A percentile compares a stretch with the other conserved stretches of the same genome.
These are phyloP conservation scores for Apis florea DNA, from an alignment of 1,140 invertebrate species.

Conservation along the genomic window DNA sequence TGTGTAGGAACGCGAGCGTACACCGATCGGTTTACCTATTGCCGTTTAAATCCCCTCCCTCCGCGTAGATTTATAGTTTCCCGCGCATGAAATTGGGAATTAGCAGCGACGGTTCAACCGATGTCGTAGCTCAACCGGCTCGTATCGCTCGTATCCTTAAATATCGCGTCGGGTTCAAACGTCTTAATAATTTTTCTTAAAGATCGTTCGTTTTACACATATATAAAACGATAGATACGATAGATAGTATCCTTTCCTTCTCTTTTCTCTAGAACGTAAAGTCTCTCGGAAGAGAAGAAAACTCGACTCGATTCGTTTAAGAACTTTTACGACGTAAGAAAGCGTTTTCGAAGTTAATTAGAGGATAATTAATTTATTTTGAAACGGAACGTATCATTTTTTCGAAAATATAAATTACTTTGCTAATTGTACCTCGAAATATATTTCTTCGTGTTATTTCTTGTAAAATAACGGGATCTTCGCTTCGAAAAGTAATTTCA, in stretches of 20 bases:
- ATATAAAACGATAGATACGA: background rate
- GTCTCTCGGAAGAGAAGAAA: too few species aligned
- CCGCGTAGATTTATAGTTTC: slow-evolving; percentile 58
- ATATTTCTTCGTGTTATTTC: too few species aligned
- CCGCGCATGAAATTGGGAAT: slow-evolving; percentile 61
- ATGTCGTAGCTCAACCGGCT: slow-evolving; percentile 12
- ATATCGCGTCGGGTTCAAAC: slow-evolving; percentile 6
- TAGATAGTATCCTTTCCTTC: background rate
- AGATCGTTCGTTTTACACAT: background rate
- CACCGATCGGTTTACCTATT: slow-evolving; percentile 54
- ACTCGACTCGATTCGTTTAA: too few species aligned
- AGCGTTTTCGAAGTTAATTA: too few species aligned
- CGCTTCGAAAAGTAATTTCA: too few species aligned
- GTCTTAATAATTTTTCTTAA: slow-evolving; percentile 19
- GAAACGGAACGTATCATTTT: too few species aligned
- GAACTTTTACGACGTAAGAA: too few species aligned
- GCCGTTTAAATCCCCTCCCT: slow-evolving; percentile 45
- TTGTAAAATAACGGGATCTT: too few species aligned
- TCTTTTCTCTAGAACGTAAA: too few species aligned
- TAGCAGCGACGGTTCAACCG: slow-evolving; percentile 37
- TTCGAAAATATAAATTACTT: too few species aligned
- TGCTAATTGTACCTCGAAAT: too few species aligned
- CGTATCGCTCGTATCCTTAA: slow-evolving; percentile 20
- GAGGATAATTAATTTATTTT: too few species aligned
- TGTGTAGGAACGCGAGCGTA: slow-evolving; percentile 40